These are phyloP conservation scores for Contarinia nasturtii DNA, from an alignment of 1,140 invertebrate genomes.

Conservation along the genomic window DNA sequence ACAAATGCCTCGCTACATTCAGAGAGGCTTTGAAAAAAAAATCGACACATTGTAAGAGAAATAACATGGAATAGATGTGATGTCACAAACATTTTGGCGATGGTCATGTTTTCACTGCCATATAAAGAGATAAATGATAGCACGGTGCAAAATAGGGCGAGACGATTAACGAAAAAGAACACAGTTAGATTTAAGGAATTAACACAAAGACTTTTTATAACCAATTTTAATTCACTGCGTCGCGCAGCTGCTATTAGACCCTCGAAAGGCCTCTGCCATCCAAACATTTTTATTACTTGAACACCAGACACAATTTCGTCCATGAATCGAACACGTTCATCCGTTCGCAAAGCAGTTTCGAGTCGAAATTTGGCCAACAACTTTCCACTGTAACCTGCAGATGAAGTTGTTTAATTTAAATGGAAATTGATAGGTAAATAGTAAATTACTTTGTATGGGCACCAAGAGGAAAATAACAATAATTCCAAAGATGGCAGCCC, in stretches of 20 bases:
- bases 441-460: constrained; percentile 41
- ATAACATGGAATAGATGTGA: constrained; percentile 41
- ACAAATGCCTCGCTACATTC: constrained; percentile 37
- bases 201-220: constrained; percentile 41
- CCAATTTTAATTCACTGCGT: constrained; percentile 28
- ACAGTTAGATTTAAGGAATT: constrained; percentile 53
- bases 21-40: constrained; percentile 48
- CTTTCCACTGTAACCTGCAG: constrained; percentile 26
- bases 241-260: constrained; percentile 17
- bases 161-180: constrained; percentile 44
- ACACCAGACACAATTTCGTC: constrained; percentile 41
- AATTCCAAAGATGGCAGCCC: constrained; percentile 46
- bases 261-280: not conserved
- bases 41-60: constrained; percentile 40
- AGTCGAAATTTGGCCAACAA: constrained; percentile 24
- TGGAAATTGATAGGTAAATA: too few relatives aligned
- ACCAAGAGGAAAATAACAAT: constrained; percentile 51
- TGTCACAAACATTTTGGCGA: constrained; percentile 42
- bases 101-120: constrained; percentile 10
- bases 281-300: constrained; percentile 21
- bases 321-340: constrained; percentile 38
- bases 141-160: constrained; percentile 40
- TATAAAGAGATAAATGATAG: constrained; percentile 28
- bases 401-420: constrained; percentile 4
- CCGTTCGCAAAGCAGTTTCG: constrained; percentile 28